Evolutionary conservation across 2,888 invertebrate species (phyloP).

Genomic region (Pilophorus perplexus): DNA sequence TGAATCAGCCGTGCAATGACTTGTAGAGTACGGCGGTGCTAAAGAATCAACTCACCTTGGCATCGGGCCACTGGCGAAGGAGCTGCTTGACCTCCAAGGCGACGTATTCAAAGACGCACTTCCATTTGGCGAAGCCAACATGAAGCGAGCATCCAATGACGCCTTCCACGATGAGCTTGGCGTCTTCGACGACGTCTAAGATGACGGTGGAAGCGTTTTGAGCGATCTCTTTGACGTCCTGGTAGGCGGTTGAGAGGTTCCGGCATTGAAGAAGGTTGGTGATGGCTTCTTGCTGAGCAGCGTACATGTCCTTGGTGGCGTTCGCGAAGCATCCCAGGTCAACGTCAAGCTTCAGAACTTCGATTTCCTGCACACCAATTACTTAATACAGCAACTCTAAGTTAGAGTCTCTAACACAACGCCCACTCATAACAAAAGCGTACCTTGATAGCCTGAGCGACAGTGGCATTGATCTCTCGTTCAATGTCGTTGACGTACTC

Average conservation of each 20-base stretch:
- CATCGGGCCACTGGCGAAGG: constrained; percentile 25
- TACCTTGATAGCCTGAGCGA: not conserved
- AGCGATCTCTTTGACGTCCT: constrained; percentile 13
- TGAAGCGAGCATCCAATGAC: constrained; percentile 6
- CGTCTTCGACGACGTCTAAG: constrained; percentile 10
- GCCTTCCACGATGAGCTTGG: constrained; percentile 13
- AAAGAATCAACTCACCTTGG: too few species aligned
- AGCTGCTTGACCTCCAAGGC: constrained; percentile 3
- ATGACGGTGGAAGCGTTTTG: not conserved
- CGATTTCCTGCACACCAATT: too few species aligned
- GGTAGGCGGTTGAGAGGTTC: constrained; percentile 17
- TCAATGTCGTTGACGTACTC: not conserved
- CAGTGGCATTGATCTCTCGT: not conserved
- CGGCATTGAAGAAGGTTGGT: constrained; percentile 3
- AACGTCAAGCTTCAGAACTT: too few species aligned
- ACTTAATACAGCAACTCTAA: too few species aligned
- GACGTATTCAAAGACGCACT: constrained; percentile 21
- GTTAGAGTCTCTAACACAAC: too few species aligned
- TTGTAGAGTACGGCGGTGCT: too few species aligned
- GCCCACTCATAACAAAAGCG: not conserved
- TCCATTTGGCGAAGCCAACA: constrained; percentile 1
- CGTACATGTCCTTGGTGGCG: constrained; percentile 24
- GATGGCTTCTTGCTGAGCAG: constrained; percentile 4
- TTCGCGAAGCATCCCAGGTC: constrained; percentile 14
- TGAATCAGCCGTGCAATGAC: too few species aligned